Base-by-base conservation (phyloP, 2,113 vertebrate genomes). In the Taurulus bubalis region DNA sequence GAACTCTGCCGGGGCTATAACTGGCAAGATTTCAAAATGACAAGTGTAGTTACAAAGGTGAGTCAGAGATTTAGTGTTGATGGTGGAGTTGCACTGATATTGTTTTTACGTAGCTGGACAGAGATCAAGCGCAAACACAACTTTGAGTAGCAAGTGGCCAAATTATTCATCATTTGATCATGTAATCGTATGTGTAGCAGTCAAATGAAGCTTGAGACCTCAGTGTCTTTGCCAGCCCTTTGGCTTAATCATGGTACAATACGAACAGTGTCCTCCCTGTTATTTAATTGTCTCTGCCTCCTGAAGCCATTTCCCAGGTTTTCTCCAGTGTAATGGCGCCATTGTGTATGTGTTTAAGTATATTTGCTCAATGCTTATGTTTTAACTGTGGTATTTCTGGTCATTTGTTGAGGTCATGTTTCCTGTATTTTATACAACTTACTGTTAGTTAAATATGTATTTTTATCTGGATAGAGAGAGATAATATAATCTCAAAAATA, bases 11-110 rank as follows among this genome's bases (percentile, higher is more conserved):
- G 89, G 82, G 84, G 80, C 36, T 75, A 67, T 18, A 42, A 40
- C 51, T 89, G 79, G 79, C 81, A 76, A 76, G 74, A 71, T 89
- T 91, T 89, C 78, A 86, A 69, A 72, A 84, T 87, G 85, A 84
- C 75, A 68, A 73, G 71, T 63, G 71, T 28, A 76, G 69, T 68
- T 79, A 65, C 73, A 81, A 80, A 87, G 84, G 84, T 78, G 87
- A 87, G 77, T 90, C 87, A 86, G 75, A 30, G 28, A 79, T 70
- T 76, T 74, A 68, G 79, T 45, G 47, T 20, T 70, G 60, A 80
- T 24, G 56, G 26, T 36, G 26, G 45, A 55, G 58, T 26, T 70
- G 56, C 20, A 36, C 49, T 40, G 75, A 70, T 88, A 42, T 8
- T 30, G 28, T 68, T 88, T 22, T 26, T 45, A 40, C 69, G 70